Conservation (phyloP, 2,888 invertebrate species). For the Augiades crinisus region DNA sequence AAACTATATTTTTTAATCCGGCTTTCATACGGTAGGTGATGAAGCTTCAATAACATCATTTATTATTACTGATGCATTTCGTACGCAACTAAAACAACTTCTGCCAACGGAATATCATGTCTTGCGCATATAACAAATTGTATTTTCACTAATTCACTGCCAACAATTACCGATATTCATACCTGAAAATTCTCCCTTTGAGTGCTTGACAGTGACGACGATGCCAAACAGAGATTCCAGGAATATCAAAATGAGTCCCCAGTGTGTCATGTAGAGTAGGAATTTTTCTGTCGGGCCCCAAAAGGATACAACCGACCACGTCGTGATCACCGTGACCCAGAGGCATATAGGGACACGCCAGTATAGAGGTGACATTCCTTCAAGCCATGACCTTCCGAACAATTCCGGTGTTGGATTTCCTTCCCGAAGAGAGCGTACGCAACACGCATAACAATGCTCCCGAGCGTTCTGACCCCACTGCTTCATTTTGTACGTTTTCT, state of each 20-base stretch:
- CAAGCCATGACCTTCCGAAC: constrained; percentile 54
- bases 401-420: constrained; percentile 50
- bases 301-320: constrained; percentile 58
- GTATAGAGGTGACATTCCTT: constrained; percentile 54
- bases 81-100: too few species aligned
- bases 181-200: constrained; percentile 35
- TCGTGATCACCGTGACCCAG: constrained; percentile 52
- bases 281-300: constrained; percentile 71
- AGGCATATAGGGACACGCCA: constrained; percentile 67
- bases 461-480: constrained; percentile 46
- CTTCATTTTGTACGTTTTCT: constrained; percentile 28
- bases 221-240: constrained; percentile 63
- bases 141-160: constrained; percentile 31
- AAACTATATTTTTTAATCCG: too few species aligned
- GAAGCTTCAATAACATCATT: too few species aligned
- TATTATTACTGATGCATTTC: too few species aligned
- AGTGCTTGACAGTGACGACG: constrained; percentile 27
- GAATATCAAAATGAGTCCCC: constrained; percentile 71
- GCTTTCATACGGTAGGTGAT: too few species aligned
- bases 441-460: constrained; percentile 43
- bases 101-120: not conserved
- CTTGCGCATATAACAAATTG: not conserved
- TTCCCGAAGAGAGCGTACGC: constrained; percentile 50
- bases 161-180: too few species aligned
- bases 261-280: constrained; percentile 80